Base-by-base conservation (phyloP, 2,797 vertebrate species). In the Paguma larvata region DNA sequence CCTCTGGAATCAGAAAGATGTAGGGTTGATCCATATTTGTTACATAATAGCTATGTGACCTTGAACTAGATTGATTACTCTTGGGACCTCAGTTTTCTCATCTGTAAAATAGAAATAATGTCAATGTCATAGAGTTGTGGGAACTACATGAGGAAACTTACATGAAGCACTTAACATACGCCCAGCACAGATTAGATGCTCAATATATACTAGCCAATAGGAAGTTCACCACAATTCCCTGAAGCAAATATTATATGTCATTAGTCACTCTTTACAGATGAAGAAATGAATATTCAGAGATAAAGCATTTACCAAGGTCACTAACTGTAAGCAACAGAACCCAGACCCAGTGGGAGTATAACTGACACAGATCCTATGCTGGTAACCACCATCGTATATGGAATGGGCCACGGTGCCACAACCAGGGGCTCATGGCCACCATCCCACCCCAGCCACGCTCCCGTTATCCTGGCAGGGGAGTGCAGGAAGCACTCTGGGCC, bases 211-310 rank as follows among this genome's bases (percentile, higher is more conserved):
- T 91, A 85, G 44, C 27, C 56, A 77, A 51, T 46, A 51, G 23
- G 88, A 67, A 92, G n/a, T 53, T 95, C 38, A 70, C 75, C 67
- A 73, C 65, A 85, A n/a, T 16, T 10, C 48, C 53, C 15, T 15
- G 53, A 95, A 88, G 59, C 70, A 68, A 89, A 27, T 41, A n/a
- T 91, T 72, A 59, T 59, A 48, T 51, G 63, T 5, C 32, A 67
- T 82, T 63, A 21, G 18, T 25, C 27, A 38, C 11, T 84, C 65
- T 72, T 90, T 9, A 85, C 6, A 72, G 48, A 59, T 67, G 70
- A 56, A 25, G 6, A 84, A 93, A 88, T 53, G 41, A 95, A 67
- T 38, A 82, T 27, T 92, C 68, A 89, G 51, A 97, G 72, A 77
- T 67, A 70, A 97, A 70, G 65, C 51, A 53, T 82, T 73, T 77